These are phyloP conservation scores for Hylia prasina DNA, from an alignment of 2,113 vertebrate genomes.

Conservation along the genomic window DNA sequence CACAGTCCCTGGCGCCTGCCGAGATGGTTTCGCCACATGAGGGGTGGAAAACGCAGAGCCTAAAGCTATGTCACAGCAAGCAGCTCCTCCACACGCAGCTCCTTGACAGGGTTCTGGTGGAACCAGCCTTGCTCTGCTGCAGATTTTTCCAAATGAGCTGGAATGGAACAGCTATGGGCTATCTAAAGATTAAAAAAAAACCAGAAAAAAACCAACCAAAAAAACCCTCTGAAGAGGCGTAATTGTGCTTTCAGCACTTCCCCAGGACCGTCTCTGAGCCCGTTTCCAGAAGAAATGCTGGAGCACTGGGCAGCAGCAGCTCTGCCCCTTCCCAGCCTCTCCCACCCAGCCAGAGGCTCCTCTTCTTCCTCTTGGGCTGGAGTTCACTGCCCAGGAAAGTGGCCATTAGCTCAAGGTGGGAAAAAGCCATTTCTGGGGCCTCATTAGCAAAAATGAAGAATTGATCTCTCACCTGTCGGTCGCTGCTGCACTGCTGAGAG, in stretches of 20 bases:
- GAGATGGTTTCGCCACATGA: background rate
- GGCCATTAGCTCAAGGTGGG: background rate
- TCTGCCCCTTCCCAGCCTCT: background rate
- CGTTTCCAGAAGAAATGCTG: background rate
- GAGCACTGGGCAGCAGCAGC: background rate
- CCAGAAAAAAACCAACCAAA: background rate
- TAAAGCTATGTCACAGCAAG: slow-evolving; percentile 23
- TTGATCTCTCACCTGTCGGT: background rate
- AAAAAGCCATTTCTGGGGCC: background rate
- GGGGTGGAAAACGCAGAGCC: background rate
- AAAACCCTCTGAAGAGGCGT: background rate
- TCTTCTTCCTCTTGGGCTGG: background rate
- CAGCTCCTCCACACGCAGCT: slow-evolving; percentile 18
- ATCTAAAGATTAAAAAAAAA: background rate
- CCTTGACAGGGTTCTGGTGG: background rate
- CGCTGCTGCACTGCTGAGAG: background rate
- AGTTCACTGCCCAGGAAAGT: background rate
- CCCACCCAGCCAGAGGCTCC: background rate
- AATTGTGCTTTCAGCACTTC: background rate
- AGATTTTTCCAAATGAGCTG: slow-evolving; percentile 9
- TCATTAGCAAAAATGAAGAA: background rate
- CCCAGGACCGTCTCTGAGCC: background rate
- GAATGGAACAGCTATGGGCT: background rate
- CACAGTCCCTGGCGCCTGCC: background rate
- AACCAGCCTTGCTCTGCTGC: background rate